Evolutionary conservation across 2,113 vertebrate genomes (phyloP), one percentile per base, ranked within the genome.

Genomic region (Ictidomys tridecemlineatus): DNA sequence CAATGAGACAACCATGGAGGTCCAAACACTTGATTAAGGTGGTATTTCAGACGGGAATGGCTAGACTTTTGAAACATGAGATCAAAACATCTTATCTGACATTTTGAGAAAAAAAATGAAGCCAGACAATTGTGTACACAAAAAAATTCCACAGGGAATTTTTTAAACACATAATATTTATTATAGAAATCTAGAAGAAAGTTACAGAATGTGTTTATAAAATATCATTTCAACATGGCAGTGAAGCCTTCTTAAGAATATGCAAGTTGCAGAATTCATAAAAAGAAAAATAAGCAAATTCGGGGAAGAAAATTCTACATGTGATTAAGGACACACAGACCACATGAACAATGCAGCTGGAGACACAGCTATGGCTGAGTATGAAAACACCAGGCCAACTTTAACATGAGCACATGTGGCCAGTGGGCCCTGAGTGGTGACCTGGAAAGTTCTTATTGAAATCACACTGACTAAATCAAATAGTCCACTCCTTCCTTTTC

Each of bases 51-150:
- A 39, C 22, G 11, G 20, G 17, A 58, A 69, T 70, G 8, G 24
- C 24, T 87, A 4, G 7, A 70, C 39, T 69, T 90, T 58, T 87
- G 56, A 95, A 92, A 79, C 92, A 67, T 73, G 1, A n/a, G 53
- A 8, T 85, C 79, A 32, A 37, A 65, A 74, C 10, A 14, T 7
- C 8, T 4, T 61, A 34, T 67, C 87, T 87, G 4, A 17, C 53
- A n/a, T 88, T 84, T 91, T 90, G 30, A 87, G 45, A 65, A 95
- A 72, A 72, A 95, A 91, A 94, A 63, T 58, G 11, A 78, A 56
- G 2, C 56, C 76, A 67, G 22, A 67, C 0, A 45, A 0, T 63
- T 53, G 53, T 17, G 26, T 5, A 28, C 8, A 86, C 14, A 32
- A 48, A 85, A 85, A 63, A 95, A 70, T 58, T 39, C 42, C 45